Evolutionary conservation across 1,140 invertebrate species (phyloP), one percentile per base, ranked within the genome.

Genomic region (Bradysia coprophila): DNA sequence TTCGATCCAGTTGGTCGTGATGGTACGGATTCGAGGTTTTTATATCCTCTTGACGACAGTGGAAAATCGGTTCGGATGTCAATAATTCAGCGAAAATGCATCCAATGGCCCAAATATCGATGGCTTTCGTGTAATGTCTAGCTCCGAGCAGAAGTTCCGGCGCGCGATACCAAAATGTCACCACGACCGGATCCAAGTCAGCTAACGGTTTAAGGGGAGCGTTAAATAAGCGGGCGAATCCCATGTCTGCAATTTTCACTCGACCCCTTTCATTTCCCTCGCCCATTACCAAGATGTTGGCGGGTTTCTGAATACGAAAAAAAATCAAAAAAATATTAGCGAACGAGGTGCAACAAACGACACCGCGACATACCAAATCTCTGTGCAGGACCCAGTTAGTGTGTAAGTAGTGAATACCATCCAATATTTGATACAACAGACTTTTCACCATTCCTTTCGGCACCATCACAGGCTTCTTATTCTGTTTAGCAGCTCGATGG

Each of bases 1-100:
- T 99, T 57, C 94, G 73, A 66, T 98, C 93, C 39, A 99, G 66
- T 60, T 99, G 96, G 66, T 99, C 96, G 57, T 98, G 94, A 66
- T 99, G 96, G 63, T 99, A 99, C 5, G 96, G 96, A 74, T 97
- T 98, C 55, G 89, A 95, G 8, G 95, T 98, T 67, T 99, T 98
- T 44, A 98, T 98, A 60, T 99, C 95, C 67, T 99, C 96, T 70
- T 99, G 95, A 34, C 93, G 76, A 69, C 96, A 99, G 59, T 98
- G 94, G 62, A 99, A 99, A 59, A 99, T 98, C 18, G 96, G 96
- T 66, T 99, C 96, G 1, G 92, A 96, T 8, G 91, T 95, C 43
- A 96, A 64, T 10, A 97, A 61, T 61, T 97, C 92, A 11, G 92
- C 92, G 73, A 99, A 99, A 61, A 99, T 99, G 65, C 96, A 99